phyloP scores from a whole-genome alignment of 1,140 invertebrate genomes.

The Megalonaias nervosa region DNA sequence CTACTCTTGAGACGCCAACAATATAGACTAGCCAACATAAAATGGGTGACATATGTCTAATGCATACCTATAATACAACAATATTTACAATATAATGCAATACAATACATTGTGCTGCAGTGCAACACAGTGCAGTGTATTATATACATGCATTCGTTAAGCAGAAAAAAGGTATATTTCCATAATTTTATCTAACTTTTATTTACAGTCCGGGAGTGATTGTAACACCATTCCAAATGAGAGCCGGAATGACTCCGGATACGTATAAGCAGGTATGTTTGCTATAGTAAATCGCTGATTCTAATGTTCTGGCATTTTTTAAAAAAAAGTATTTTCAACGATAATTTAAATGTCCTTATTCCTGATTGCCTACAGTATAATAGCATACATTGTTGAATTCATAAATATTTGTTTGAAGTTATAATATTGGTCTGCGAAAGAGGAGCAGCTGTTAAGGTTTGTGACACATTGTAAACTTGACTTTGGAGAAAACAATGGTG shows the following conservation, averaged over 20 bases:
- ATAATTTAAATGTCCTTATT: neutral
- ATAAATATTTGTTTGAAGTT: no score
- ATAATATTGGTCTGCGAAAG: neutral
- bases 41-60: no score
- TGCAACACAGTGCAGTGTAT: neutral
- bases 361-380: no score
- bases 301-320: neutral
- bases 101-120: neutral
- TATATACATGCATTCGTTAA: neutral
- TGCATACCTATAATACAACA: no score
- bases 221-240: conserved; percentile 83
- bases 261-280: conserved; percentile 75
- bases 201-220: conserved; percentile 74
- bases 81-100: neutral
- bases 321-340: neutral
- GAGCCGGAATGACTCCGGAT: conserved; percentile 81
- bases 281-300: neutral
- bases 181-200: conserved; percentile 10
- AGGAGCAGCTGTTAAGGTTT: neutral
- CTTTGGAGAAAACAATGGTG: no score
- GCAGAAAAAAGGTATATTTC: neutral
- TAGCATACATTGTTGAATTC: neutral
- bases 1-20: neutral
- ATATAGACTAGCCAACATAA: neutral
- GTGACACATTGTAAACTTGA: no score